phyloP scores from a whole-genome alignment of 2,888 invertebrate genomes.

The Timema podura region DNA sequence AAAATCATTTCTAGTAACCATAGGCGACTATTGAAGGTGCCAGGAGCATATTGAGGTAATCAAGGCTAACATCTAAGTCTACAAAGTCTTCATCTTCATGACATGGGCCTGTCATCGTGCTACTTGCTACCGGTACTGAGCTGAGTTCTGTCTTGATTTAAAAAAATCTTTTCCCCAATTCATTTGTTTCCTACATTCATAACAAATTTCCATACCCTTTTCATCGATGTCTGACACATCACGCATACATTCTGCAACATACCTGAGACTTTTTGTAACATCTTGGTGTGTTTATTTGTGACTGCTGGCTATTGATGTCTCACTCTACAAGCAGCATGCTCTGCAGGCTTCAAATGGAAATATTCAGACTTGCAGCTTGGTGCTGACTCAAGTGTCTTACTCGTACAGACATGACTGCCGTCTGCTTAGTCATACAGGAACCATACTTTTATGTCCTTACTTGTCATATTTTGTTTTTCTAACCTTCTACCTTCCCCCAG shows the following conservation, averaged over 20 bases:
- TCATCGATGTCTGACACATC: background rate
- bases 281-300: conserved; percentile 13
- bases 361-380: no score
- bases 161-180: background rate
- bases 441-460: no score
- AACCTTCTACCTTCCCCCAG: no score
- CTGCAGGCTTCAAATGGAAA: no score
- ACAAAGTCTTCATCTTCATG: background rate
- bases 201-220: background rate
- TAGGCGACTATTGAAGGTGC: background rate
- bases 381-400: no score
- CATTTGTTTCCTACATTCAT: background rate
- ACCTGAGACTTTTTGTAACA: background rate
- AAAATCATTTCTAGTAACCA: background rate
- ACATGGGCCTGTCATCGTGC: background rate
- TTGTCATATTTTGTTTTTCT: no score
- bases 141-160: background rate
- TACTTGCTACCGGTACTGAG: background rate
- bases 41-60: background rate
- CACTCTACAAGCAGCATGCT: no score
- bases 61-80: background rate
- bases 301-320: no score
- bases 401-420: no score
- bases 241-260: background rate
- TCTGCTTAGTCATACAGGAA: no score